Base-by-base conservation (phyloP, 2,888 invertebrate genomes). In the Rhamnusium bicolor region DNA sequence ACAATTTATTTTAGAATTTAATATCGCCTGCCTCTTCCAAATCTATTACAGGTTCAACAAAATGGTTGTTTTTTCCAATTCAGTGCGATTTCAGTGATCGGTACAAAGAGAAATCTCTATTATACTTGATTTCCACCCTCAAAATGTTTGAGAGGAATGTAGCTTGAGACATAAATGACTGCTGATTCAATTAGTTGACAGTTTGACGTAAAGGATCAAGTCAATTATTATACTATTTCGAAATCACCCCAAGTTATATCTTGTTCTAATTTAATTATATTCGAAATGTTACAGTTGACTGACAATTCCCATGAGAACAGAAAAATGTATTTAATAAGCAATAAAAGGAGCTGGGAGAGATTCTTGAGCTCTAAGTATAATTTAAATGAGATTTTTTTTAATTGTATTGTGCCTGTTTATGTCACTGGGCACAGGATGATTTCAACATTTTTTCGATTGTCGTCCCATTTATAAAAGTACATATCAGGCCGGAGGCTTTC, bases 131-230 rank as follows among this genome's bases (percentile, higher is more conserved):
- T 40, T 40, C 40, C 40, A 40, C 40, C 40, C 40, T 40, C 40
- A 40, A 40, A 40, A 40, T n/a, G 40, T 40, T n/a, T 40, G 40
- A 40, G 40, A 18, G 51, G 46, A 46, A 19, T 71, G 71, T 67
- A 69, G 61, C 66, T 47, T 56, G 65, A 74, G 70, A 67, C 62
- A 61, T 69, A 69, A 69, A 74, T 68, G 72, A 73, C 69, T 60
- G 7, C 53, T 73, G 75, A 75, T 77, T 71, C 58, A 75, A 75
- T 77, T 77, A 75, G 75, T 67, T 73, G 77, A 75, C 72, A 77
- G 77, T 72, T 75, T 75, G 77, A 77, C 75, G 71, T 75, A 56
- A 69, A 73, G 71, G 74, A 73, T 74, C 72, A 69, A 77, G 77
- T 75, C 77, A 77, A 77, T 77, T 77, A 77, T 77, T 65, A 72